Percentiles rank a stretch among this genome's conserved stretches.
Evolutionary conservation across 2,113 vertebrate species (phyloP).

Genomic region (Blennius ocellaris): DNA sequence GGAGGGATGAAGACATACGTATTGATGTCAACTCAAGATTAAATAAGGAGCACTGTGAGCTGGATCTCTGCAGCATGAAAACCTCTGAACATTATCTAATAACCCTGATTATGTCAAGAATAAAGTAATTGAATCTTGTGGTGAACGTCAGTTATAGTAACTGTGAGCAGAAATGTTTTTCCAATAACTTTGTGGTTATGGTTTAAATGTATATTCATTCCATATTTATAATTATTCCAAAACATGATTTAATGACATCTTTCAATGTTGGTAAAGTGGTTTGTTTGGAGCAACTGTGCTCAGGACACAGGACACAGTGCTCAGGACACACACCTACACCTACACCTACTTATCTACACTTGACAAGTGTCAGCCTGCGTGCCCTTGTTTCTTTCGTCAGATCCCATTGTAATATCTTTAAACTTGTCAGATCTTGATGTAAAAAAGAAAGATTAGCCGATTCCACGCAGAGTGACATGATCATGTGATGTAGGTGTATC

Average conservation of each 20-base stretch:
- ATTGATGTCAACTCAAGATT: neutral
- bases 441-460: neutral
- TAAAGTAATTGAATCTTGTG: too few species aligned
- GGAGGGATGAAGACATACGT: constrained; percentile 5
- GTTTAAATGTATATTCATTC: neutral
- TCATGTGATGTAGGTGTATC: neutral
- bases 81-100: neutral
- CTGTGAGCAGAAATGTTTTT: neutral
- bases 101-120: too few species aligned
- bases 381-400: neutral
- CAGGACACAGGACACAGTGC: neutral
- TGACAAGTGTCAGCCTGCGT: neutral
- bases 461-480: constrained; percentile 5
- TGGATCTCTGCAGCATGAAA: neutral
- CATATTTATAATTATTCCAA: neutral
- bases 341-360: neutral
- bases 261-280: too few species aligned
- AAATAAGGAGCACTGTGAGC: neutral
- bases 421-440: neutral
- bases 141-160: neutral
- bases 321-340: neutral
- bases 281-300: too few species aligned
- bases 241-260: too few species aligned
- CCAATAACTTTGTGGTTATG: neutral
- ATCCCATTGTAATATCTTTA: neutral